A percentile compares a stretch with the other conserved stretches of the same genome.
Evolutionary conservation across 2,113 vertebrate species (phyloP).

Genomic region (Orycteropus afer): DNA sequence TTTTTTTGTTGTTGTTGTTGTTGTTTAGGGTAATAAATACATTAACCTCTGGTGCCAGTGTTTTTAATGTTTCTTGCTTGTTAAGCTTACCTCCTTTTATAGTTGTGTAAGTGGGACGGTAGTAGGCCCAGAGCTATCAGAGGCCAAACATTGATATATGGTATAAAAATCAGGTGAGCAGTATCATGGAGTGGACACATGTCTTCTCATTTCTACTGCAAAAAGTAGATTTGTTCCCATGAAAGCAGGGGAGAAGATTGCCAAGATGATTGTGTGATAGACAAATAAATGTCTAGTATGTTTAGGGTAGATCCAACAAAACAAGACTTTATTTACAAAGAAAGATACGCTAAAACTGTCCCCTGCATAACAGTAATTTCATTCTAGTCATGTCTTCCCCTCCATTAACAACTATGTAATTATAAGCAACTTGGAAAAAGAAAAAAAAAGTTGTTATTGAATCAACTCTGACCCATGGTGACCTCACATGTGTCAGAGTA

Average conservation of each 20-base stretch:
- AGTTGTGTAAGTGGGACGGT: not conserved
- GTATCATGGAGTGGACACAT: not conserved
- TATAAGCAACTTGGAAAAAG: too few relatives aligned
- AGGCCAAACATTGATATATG: not conserved
- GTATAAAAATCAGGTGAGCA: not conserved
- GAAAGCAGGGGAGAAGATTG: not conserved
- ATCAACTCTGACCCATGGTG: too few relatives aligned
- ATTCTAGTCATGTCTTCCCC: not conserved
- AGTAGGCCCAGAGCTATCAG: not conserved
- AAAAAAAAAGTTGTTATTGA: too few relatives aligned
- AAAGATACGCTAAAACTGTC: not conserved
- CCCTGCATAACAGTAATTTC: not conserved
- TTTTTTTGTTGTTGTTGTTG: too few relatives aligned
- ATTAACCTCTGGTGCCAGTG: not conserved
- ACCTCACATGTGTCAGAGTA: too few relatives aligned
- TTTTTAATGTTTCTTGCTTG: not conserved
- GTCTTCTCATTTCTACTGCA: not conserved
- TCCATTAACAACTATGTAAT: not conserved
- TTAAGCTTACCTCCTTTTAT: not conserved
- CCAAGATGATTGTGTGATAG: not conserved
- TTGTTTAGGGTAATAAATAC: too few relatives aligned
- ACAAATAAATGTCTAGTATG: not conserved
- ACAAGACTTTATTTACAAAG: not conserved
- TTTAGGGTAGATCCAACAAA: not conserved
- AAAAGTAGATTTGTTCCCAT: not conserved